These are phyloP conservation scores for Pheucticus melanocephalus DNA, from an alignment of 2,113 vertebrate species.

Conservation along the genomic window DNA sequence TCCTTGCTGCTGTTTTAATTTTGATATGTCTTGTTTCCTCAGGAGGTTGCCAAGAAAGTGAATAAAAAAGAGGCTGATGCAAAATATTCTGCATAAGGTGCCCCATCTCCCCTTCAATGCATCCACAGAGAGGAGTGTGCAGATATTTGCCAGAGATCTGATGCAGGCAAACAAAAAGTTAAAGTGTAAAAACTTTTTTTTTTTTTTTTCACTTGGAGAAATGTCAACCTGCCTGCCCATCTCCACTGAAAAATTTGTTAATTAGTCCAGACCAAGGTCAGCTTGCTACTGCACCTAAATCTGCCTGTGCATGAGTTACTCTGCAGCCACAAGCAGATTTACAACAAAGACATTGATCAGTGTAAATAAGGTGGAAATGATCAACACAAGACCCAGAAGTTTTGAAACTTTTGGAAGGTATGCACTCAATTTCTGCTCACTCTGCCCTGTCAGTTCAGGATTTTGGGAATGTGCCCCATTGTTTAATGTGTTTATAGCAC, in stretches of 20 bases:
- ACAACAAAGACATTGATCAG: neutral
- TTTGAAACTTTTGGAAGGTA: neutral
- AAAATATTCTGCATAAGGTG: neutral
- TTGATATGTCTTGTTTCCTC: constrained; percentile 47
- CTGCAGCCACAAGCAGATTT: neutral
- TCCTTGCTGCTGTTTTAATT: constrained; percentile 63
- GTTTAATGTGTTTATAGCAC: neutral
- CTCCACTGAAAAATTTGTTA: constrained; percentile 53
- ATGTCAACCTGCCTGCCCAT: neutral
- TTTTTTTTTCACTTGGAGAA: neutral
- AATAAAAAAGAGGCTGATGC: constrained; percentile 39
- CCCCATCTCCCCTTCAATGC: neutral
- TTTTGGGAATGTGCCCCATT: neutral
- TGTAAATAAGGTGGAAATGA: neutral
- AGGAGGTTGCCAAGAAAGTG: constrained; percentile 33
- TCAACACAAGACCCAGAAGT: neutral
- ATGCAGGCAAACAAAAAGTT: neutral
- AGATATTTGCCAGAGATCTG: neutral
- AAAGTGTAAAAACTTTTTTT: neutral
- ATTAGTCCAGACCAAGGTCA: neutral
- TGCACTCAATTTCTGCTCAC: neutral
- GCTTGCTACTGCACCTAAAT: neutral
- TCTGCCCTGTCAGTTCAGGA: neutral
- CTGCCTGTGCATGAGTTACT: neutral
- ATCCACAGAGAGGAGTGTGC: neutral